Percentiles rank a stretch among this genome's conserved stretches.
phyloP scores from a whole-genome alignment of 2,888 invertebrate species.

The Aleiodes testaceus region DNA sequence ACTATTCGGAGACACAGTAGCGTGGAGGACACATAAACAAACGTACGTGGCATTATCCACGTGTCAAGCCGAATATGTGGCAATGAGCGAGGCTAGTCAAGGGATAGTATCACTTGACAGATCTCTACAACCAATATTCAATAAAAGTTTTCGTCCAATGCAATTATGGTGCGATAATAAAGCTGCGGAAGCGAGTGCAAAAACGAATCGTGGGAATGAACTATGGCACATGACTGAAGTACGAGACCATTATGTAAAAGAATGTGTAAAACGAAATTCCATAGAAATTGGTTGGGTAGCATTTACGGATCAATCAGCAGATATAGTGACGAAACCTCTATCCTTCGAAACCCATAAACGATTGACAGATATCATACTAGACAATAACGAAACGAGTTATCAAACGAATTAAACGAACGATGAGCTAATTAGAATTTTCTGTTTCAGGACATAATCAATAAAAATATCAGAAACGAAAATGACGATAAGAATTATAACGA shows the following conservation, averaged over 20 bases:
- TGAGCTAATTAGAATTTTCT: too few species aligned
- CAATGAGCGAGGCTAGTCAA: constrained; percentile 44
- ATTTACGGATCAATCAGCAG: constrained; percentile 41
- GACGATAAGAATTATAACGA: too few species aligned
- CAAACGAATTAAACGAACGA: too few species aligned
- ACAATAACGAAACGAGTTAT: too few species aligned
- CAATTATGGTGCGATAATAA: constrained; percentile 44
- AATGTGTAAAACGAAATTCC: too few species aligned
- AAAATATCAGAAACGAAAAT: too few species aligned
- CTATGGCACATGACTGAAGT: constrained; percentile 41
- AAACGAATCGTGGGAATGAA: constrained; percentile 41
- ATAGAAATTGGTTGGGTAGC: constrained; percentile 40
- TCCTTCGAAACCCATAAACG: constrained; percentile 28
- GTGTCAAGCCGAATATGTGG: constrained; percentile 39
- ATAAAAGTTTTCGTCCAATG: constrained; percentile 31
- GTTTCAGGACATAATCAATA: too few species aligned
- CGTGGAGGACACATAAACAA: constrained; percentile 45
- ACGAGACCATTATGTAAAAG: constrained; percentile 40
- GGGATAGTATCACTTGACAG: constrained; percentile 44
- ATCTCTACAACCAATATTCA: constrained; percentile 39
- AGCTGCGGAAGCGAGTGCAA: too few species aligned
- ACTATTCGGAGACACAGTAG: constrained; percentile 41
- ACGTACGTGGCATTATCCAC: constrained; percentile 40
- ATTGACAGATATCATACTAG: constrained; percentile 3
- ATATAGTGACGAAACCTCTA: constrained; percentile 44